Conservation (phyloP, 2,888 invertebrate species). For the Luperina testacea region DNA sequence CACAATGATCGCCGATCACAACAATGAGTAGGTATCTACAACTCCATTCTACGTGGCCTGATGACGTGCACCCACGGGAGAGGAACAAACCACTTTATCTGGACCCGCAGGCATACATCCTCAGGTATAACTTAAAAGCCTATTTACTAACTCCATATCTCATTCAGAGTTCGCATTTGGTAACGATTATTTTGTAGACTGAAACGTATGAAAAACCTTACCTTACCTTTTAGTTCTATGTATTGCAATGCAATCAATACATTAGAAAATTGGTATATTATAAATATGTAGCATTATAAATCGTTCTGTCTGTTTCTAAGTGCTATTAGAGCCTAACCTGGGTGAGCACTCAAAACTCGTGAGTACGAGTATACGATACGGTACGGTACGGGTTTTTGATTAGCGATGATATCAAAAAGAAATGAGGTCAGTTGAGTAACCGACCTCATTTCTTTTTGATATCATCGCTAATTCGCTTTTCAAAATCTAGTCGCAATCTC, state of each 20-base stretch:
- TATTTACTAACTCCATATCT: conserved; percentile 9
- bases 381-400: too few relatives aligned
- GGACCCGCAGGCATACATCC: conserved; percentile 54
- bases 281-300: too few relatives aligned
- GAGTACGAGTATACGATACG: too few relatives aligned
- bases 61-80: conserved; percentile 78
- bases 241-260: not conserved
- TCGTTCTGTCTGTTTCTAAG: not conserved
- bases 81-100: conserved; percentile 61
- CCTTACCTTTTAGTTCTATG: not conserved
- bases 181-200: not conserved
- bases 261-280: not conserved
- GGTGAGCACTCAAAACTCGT: too few relatives aligned
- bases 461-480: too few relatives aligned
- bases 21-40: conserved; percentile 57
- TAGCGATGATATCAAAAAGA: too few relatives aligned
- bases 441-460: too few relatives aligned
- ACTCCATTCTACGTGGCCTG: conserved; percentile 70
- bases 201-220: not conserved
- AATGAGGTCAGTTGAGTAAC: too few relatives aligned
- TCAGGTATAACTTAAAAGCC: conserved; percentile 6
- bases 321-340: too few relatives aligned
- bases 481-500: too few relatives aligned
- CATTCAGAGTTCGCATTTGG: not conserved
- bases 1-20: conserved; percentile 73